A percentile compares a stretch with the other conserved stretches of the same genome.
Conservation (phyloP, 2,113 vertebrate genomes). For the Rhinoderma darwinii region DNA sequence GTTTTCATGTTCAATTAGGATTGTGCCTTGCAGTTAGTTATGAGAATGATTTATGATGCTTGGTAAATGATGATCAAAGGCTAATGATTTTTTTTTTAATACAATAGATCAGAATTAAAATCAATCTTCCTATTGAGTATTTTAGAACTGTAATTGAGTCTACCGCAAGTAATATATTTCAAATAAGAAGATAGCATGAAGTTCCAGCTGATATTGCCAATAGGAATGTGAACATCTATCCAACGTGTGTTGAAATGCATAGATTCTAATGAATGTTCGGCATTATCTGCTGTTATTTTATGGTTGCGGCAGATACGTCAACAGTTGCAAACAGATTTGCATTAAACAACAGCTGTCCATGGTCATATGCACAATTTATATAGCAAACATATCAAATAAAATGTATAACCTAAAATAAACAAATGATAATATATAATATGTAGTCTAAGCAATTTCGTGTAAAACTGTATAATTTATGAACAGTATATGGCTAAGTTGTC, state of each 20-base stretch:
- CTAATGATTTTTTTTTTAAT: neutral
- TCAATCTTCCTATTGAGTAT: constrained; percentile 9
- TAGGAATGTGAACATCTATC: neutral
- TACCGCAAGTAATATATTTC: constrained; percentile 6
- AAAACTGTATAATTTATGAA: neutral
- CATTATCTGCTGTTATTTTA: neutral
- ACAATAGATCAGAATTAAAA: constrained; percentile 1
- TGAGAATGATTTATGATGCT: constrained; percentile 18
- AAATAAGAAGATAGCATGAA: neutral
- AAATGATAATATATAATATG: neutral
- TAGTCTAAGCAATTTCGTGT: neutral
- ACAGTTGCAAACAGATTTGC: constrained; percentile 23
- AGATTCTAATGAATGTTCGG: neutral
- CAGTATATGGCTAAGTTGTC: neutral
- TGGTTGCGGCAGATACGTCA: neutral
- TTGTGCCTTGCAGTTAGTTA: constrained; percentile 38
- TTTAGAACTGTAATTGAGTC: constrained; percentile 5
- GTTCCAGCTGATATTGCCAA: neutral
- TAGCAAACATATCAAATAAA: neutral
- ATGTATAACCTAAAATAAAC: neutral
- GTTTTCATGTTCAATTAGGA: constrained; percentile 46
- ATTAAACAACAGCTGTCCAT: constrained; percentile 8
- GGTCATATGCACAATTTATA: neutral
- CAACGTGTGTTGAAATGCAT: neutral
- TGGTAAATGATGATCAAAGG: neutral